Evolutionary conservation across 2,113 vertebrate species (phyloP), one percentile per base, ranked within the genome.

Genomic region (Gymnarchus niloticus): DNA sequence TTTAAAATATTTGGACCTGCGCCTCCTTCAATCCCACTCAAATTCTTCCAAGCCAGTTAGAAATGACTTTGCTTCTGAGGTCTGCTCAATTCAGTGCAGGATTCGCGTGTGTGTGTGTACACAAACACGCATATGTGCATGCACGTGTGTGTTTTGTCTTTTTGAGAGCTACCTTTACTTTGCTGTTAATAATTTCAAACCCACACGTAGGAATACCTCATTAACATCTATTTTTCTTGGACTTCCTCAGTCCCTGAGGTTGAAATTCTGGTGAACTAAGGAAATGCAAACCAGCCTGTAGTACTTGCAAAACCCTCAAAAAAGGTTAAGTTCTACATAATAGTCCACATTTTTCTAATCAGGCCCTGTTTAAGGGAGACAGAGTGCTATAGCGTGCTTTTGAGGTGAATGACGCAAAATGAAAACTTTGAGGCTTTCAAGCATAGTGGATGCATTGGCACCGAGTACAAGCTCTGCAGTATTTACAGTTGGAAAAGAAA

Each of bases 401-500:
- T 88, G 85, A 88, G 89, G 86, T 81, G 85, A 87, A 88, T 88
- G 86, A 89, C 87, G 88, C 87, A 89, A 89, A 91, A 91, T 85
- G 77, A 88, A 90, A 88, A 87, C 83, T 86, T 86, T 87, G 73
- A 84, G 86, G 86, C 86, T 90, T 88, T 82, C 87, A 87, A 84
- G 48, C 81, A 46, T 33, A 73, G 59, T 83, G 51, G 81, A 86
- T 52, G 41, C 83, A 54, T 86, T 89, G 88, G 86, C 90, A 85
- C n/a, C 25, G 56, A 25, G 61, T 87, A 73, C 86, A 82, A 80
- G 85, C 87, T 88, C 57, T 69, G 61, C 84, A 85, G 86, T 88
- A 90, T 89, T 91, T 91, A 91, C 88, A 89, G 89, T 87, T 84
- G 89, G 88, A 88, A 91, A 89, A 87, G 83, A 73, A 84, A 89